These are phyloP conservation scores for Drosophila gunungcola DNA, from an alignment of 1,140 invertebrate species.

Conservation along the genomic window DNA sequence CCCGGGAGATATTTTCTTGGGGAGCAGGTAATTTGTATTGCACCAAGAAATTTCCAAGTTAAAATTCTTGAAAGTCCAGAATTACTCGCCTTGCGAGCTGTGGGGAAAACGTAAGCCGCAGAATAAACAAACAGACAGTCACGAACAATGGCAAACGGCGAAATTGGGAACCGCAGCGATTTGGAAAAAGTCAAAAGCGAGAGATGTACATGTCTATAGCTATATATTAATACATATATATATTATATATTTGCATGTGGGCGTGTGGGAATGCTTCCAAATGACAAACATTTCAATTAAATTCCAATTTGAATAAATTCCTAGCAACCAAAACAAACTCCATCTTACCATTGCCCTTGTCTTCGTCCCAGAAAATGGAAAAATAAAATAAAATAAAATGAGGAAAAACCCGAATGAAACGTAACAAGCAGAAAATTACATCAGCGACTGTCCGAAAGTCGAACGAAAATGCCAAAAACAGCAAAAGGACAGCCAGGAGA, in stretches of 20 bases:
- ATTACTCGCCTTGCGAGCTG: conserved; percentile 19
- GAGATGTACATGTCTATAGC: conserved; percentile 1
- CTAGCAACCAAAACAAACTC: conserved; percentile 50
- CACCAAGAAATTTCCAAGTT: background rate
- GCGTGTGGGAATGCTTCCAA: conserved; percentile 53
- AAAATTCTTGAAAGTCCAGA: conserved; percentile 37
- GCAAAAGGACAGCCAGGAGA: conserved; percentile 1
- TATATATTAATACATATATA: background rate
- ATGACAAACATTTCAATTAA: conserved; percentile 75
- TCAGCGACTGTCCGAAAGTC: conserved; percentile 42
- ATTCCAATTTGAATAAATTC: conserved; percentile 69
- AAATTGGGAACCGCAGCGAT: conserved; percentile 26
- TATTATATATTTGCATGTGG: background rate
- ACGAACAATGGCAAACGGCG: conserved; percentile 15
- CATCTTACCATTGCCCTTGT: conserved; percentile 1
- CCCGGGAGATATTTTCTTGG: background rate
- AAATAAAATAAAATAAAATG: conserved; percentile 46
- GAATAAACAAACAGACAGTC: conserved; percentile 45
- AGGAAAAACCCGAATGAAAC: conserved; percentile 42
- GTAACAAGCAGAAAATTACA: conserved; percentile 70
- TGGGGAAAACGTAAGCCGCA: conserved; percentile 35
- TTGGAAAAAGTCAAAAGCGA: conserved; percentile 43
- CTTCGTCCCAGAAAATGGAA: background rate
- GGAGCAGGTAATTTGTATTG: background rate
- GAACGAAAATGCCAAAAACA: conserved; percentile 38